A percentile compares a stretch with the other conserved stretches of the same genome.
phyloP scores from a whole-genome alignment of 2,113 vertebrate genomes.

The Scortum barcoo region DNA sequence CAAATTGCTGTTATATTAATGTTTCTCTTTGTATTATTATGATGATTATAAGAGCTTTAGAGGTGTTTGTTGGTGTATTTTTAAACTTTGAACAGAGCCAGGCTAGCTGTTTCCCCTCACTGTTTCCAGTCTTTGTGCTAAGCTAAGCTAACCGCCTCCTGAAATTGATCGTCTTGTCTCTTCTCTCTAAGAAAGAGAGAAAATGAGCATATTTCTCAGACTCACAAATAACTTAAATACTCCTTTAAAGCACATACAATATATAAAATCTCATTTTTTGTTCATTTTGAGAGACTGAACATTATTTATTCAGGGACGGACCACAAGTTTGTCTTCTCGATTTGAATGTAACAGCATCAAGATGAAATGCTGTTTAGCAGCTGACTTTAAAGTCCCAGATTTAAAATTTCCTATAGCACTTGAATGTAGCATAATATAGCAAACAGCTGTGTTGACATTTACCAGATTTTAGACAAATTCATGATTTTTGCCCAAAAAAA shows the following conservation, averaged over 20 bases:
- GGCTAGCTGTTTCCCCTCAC: background rate
- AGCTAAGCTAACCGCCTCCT: background rate
- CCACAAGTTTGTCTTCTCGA: background rate
- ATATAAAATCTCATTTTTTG: background rate
- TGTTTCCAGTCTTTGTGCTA: constrained; percentile 7
- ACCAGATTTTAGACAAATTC: background rate
- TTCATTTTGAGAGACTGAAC: background rate
- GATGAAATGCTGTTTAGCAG: background rate
- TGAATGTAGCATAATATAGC: constrained; percentile 33
- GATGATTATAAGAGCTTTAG: background rate
- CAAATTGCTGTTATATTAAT: background rate
- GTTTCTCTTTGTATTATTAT: background rate
- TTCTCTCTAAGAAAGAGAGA: background rate
- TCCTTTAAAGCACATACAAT: background rate
- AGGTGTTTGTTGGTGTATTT: background rate
- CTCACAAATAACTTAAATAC: too few species aligned
- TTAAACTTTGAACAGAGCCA: background rate
- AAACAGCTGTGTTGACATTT: background rate
- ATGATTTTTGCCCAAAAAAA: background rate
- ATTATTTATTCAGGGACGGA: background rate
- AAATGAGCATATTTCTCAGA: background rate
- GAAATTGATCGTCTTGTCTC: background rate
- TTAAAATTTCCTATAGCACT: constrained; percentile 28
- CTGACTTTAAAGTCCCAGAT: background rate
- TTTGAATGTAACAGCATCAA: background rate